phyloP scores from a whole-genome alignment of 2,797 vertebrate genomes.

The Lagocephalus sceleratus region DNA sequence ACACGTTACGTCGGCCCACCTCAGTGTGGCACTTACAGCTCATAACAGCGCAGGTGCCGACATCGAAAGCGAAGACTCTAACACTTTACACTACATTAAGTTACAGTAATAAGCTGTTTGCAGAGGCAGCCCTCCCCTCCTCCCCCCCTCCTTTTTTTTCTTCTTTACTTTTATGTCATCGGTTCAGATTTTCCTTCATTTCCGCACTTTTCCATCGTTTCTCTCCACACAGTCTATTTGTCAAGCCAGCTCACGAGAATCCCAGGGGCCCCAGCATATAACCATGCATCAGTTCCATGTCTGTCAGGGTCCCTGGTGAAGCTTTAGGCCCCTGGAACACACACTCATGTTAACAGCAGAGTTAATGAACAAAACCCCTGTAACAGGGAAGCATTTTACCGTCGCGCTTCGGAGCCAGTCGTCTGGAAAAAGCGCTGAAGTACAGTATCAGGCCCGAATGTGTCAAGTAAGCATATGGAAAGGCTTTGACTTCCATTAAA shows the following conservation, averaged over 20 bases:
- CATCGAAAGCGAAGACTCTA: slow-evolving; percentile 32
- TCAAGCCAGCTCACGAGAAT: slow-evolving; percentile 13
- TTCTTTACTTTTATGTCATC: slow-evolving; percentile 22
- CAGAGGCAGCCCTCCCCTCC: slow-evolving; percentile 18
- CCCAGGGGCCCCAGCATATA: slow-evolving; percentile 7
- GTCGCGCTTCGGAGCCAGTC: no score
- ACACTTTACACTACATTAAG: slow-evolving; percentile 66
- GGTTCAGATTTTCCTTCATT: slow-evolving; percentile 10
- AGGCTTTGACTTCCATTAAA: slow-evolving; percentile 2
- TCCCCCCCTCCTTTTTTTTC: no score
- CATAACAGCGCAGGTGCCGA: slow-evolving; percentile 29
- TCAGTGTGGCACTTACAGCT: slow-evolving; percentile 56
- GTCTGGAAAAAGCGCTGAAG: no score
- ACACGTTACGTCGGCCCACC: slow-evolving; percentile 44
- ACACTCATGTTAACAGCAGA: background rate
- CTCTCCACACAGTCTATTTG: slow-evolving; percentile 12
- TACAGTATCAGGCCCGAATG: no score
- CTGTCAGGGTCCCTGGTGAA: slow-evolving; percentile 6
- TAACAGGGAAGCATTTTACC: no score
- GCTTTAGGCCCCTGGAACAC: background rate
- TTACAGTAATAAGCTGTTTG: slow-evolving; percentile 47
- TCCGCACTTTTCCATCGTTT: slow-evolving; percentile 11
- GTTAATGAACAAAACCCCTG: background rate
- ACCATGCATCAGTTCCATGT: slow-evolving; percentile 17
- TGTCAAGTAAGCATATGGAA: no score